Conservation (phyloP, 2,888 invertebrate genomes). For the Scaptomyza cyrtandrae region DNA sequence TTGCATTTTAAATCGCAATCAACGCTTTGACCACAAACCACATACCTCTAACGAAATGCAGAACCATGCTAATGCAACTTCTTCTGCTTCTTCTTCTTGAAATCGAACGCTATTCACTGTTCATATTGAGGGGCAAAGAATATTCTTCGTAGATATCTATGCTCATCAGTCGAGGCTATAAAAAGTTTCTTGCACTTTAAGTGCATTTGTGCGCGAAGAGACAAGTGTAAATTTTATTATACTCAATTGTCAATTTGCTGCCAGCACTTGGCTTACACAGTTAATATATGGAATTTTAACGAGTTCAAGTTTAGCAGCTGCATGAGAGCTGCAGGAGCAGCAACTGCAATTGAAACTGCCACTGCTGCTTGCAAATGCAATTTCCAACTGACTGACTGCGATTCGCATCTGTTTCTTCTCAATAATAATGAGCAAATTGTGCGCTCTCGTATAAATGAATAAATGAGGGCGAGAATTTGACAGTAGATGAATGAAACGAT, state of each 20-base stretch:
- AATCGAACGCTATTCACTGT: neutral
- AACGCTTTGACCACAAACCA: conserved; percentile 23
- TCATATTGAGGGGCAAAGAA: neutral
- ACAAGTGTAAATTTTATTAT: conserved; percentile 31
- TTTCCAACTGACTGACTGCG: conserved; percentile 12
- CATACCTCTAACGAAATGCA: conserved; percentile 16
- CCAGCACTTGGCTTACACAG: neutral
- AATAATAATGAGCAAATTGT: conserved; percentile 14
- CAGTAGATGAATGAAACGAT: neutral
- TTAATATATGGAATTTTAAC: conserved; percentile 34
- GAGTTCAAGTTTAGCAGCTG: conserved; percentile 8
- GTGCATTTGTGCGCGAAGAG: neutral
- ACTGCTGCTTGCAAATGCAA: conserved; percentile 12
- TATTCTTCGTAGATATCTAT: conserved; percentile 4
- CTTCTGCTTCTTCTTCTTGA: no score
- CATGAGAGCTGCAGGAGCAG: no score
- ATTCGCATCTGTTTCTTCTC: conserved; percentile 5
- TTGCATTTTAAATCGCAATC: conserved; percentile 39
- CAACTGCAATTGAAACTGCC: no score
- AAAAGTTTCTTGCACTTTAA: neutral
- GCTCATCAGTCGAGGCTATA: conserved; percentile 2
- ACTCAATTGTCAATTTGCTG: conserved; percentile 41
- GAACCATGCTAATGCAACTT: conserved; percentile 1
- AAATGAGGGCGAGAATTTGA: neutral
- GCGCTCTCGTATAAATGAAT: conserved; percentile 12